Evolutionary conservation across 2,888 invertebrate species (phyloP), one percentile per base, ranked within the genome.

Genomic region (Agonopterix arenella): DNA sequence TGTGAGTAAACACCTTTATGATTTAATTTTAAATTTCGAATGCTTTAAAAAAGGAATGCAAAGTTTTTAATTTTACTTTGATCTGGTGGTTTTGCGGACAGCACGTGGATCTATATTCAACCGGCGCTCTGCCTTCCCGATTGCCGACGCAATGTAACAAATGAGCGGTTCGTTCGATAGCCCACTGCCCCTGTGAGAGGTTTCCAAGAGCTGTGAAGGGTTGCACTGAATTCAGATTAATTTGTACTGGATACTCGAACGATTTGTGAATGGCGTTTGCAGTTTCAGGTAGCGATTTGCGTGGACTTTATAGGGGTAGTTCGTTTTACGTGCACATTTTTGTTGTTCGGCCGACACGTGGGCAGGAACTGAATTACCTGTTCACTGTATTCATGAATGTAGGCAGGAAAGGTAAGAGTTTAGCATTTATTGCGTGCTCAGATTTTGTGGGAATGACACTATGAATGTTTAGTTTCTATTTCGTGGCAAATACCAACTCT

Each of bases 161-260:
- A 83, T 84, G 82, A 84, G 74, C 76, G 82, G 73, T 78, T 73
- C 83, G 84, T 84, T 88, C 86, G 80, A 88, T 88, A 89, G 85
- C 88, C 88, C 84, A 88, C 79, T 89, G 88, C 88, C 88, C 88
- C 88, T 88, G 81, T 88, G 74, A 86, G 80, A 79, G 78, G 72
- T 72, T 77, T 76, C 72, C 70, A 72, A 79, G 76, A 64, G 66
- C 70, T 66, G 66, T 79, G 73, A 84, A 85, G 84, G 84, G 83
- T 83, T 82, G 78, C 71, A 70, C 71, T 76, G 69, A 77, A 74
- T 73, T 71, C 61, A 61, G 66, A 70, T 66, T 67, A 68, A 69
- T 68, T 66, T 65, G 64, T 65, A 65, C 63, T 59, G 62, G 56
- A 62, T 59, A 53, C 57, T 43, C 44, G 55, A 60, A 58, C 60